phyloP scores from a whole-genome alignment of 2,113 vertebrate species.

The Sceloporus tristichus region DNA sequence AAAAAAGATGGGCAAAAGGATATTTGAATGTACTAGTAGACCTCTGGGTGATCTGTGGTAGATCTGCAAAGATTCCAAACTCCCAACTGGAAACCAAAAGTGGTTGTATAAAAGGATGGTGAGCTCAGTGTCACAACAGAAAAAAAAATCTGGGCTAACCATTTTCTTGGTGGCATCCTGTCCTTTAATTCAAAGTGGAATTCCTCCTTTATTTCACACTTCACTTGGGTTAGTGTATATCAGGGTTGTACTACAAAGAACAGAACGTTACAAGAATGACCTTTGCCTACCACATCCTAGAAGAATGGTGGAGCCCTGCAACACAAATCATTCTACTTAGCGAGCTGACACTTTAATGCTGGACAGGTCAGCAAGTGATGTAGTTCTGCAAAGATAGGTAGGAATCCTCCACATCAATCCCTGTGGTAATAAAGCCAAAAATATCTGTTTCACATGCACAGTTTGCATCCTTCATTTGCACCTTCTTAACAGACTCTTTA shows the following conservation, averaged over 20 bases:
- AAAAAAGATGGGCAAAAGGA: background rate
- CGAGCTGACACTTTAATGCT: background rate
- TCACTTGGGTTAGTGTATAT: background rate
- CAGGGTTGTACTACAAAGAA: background rate
- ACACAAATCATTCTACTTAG: background rate
- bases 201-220: background rate
- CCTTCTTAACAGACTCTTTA: background rate
- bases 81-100: background rate
- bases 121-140: background rate
- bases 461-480: conserved; percentile 1
- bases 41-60: background rate
- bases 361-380: background rate
- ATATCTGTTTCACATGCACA: background rate
- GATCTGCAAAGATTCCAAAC: background rate
- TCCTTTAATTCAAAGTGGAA: background rate
- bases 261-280: background rate
- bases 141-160: background rate
- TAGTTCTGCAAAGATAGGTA: background rate
- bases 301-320: background rate
- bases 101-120: background rate
- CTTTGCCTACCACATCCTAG: background rate
- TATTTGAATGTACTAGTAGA: background rate
- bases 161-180: background rate
- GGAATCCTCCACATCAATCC: background rate
- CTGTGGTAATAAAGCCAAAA: background rate